A percentile compares a stretch with the other conserved stretches of the same genome.
Conservation (phyloP, 2,888 invertebrate genomes). For the Portevinia maculata region DNA sequence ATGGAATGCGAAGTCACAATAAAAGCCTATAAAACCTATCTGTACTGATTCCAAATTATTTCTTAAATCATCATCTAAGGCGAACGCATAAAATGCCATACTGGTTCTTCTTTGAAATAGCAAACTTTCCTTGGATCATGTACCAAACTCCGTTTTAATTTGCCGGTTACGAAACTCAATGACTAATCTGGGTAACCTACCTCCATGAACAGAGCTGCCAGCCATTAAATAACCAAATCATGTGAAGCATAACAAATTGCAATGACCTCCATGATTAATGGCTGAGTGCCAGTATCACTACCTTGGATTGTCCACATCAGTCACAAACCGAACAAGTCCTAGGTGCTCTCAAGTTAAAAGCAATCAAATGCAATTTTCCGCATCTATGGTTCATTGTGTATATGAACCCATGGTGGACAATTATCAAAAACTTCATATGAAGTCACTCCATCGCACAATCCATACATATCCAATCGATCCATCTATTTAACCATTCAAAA, state of each 20-base stretch:
- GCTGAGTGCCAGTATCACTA: neutral
- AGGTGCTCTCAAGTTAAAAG: constrained; percentile 48
- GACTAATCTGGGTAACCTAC: neutral
- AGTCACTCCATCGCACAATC: neutral
- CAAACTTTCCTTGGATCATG: no score
- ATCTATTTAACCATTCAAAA: constrained; percentile 21
- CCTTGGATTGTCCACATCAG: constrained; percentile 33
- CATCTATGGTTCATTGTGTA: constrained; percentile 54
- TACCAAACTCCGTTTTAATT: no score
- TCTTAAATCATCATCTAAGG: no score
- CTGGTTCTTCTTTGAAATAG: no score
- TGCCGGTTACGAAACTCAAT: no score
- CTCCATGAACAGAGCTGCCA: neutral
- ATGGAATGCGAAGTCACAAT: no score
- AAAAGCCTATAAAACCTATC: no score
- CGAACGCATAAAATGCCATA: no score
- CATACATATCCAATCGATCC: no score
- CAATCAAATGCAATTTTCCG: constrained; percentile 69
- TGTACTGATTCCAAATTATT: no score
- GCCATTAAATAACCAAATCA: neutral
- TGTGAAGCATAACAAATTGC: constrained; percentile 47
- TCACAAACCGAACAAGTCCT: constrained; percentile 39
- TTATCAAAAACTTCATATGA: constrained; percentile 53
- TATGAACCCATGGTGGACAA: constrained; percentile 42
- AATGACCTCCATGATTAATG: constrained; percentile 58